Evolutionary conservation across 2,888 invertebrate genomes (phyloP).

Genomic region (Noctua pronuba): DNA sequence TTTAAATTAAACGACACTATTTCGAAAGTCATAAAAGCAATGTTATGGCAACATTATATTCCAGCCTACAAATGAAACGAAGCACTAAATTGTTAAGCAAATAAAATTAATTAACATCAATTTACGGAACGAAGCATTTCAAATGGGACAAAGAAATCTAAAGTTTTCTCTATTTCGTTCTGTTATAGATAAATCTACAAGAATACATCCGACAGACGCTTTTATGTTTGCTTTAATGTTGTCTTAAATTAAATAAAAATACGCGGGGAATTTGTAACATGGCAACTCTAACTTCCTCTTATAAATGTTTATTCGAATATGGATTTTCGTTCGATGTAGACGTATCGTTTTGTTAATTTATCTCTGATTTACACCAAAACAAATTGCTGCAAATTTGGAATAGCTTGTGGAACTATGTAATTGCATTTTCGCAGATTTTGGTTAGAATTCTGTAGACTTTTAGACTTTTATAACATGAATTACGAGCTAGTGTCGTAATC

Average conservation of each 20-base stretch:
- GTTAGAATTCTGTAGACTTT: neutral
- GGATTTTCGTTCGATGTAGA: neutral
- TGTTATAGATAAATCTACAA: constrained; percentile 39
- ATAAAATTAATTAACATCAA: constrained; percentile 45
- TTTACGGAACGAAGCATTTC: constrained; percentile 14
- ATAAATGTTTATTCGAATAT: constrained; percentile 16
- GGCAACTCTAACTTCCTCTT: constrained; percentile 29
- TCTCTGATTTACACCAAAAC: neutral
- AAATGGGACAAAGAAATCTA: constrained; percentile 36
- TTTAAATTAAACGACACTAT: constrained; percentile 25
- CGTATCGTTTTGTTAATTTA: neutral
- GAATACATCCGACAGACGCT: constrained; percentile 55
- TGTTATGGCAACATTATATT: constrained; percentile 15
- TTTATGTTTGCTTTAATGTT: constrained; percentile 61
- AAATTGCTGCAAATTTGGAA: neutral
- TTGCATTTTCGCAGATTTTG: neutral
- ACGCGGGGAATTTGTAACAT: constrained; percentile 35
- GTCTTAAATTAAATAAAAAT: constrained; percentile 41
- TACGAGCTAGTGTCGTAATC: neutral
- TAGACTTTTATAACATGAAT: neutral
- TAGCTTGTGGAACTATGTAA: constrained; percentile 1
- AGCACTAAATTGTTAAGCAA: constrained; percentile 20
- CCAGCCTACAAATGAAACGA: constrained; percentile 33
- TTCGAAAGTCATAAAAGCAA: constrained; percentile 28
- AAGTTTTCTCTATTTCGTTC: constrained; percentile 41